Percentiles rank a stretch among this genome's conserved stretches.
Conservation (phyloP, 1,140 invertebrate species). For the Polypedilum vanderplanki region DNA sequence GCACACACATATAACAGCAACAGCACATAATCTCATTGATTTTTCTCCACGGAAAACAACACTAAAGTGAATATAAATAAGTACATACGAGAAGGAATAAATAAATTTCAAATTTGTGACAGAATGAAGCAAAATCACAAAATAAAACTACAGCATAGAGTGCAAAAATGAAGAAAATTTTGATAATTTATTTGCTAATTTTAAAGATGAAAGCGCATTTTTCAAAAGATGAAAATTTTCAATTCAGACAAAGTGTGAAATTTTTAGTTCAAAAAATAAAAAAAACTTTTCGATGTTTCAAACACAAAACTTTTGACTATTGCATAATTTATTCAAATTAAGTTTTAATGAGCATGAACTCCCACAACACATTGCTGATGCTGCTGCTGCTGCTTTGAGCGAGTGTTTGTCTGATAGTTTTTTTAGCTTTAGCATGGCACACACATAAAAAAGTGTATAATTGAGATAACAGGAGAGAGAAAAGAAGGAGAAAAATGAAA, state of each 20-base stretch:
- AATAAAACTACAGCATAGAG: background rate
- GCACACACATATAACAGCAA: background rate
- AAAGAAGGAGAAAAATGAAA: background rate
- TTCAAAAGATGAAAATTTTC: too few relatives aligned
- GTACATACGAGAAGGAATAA: background rate
- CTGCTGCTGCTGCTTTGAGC: too few relatives aligned
- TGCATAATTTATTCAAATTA: constrained; percentile 20
- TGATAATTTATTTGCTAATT: too few relatives aligned
- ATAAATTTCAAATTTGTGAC: constrained; percentile 13
- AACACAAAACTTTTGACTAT: constrained; percentile 6
- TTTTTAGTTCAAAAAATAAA: background rate
- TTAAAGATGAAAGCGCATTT: too few relatives aligned
- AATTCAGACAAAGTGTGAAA: too few relatives aligned
- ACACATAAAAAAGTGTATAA: background rate
- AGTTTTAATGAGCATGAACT: constrained; percentile 18
- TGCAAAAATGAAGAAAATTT: background rate
- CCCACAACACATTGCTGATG: background rate
- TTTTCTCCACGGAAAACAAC: background rate
- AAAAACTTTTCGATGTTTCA: constrained; percentile 5
- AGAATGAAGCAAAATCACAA: background rate
- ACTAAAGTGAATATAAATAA: constrained; percentile 1
- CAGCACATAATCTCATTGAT: constrained; percentile 1
- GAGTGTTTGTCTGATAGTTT: constrained; percentile 1
- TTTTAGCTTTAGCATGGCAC: too few relatives aligned
- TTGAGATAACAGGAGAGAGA: background rate